Evolutionary conservation across 2,113 vertebrate species (phyloP), one percentile per base, ranked within the genome.

Genomic region (Cephalopterus ornatus): DNA sequence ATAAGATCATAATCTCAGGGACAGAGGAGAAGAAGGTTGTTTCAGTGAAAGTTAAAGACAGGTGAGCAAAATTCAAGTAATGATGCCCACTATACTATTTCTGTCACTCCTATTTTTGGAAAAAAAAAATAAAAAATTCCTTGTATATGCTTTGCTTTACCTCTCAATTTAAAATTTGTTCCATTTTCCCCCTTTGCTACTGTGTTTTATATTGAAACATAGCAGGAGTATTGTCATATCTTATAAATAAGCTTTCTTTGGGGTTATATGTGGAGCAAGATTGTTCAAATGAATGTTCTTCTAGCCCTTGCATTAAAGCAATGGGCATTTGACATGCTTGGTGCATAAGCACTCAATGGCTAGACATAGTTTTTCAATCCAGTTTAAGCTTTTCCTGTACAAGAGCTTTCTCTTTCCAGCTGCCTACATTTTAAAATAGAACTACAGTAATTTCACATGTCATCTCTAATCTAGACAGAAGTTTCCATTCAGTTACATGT

Each of bases 311-410:
- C 96, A 88, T 93, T 89, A 95, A 72, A 96, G 78, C 55, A 94
- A 88, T 89, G 66, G 84, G 28, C 93, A 95, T 95, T 95, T 97
- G 81, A 96, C 76, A 86, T 95, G 84, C 88, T 96, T 19, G 6
- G 49, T 74, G 71, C 77, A 89, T 92, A 93, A 95, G 47, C 76
- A 83, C 52, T 91, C 95, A 46, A 42, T 86, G 93, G 97, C 95
- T 97, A 95, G 96, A 97, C 95, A 80, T 23, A 79, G 42, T 70
- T 88, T 96, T 97, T 97, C 79, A 87, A 92, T 92, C 21, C 75
- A 92, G 46, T 96, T 96, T 96, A 92, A 89, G 59, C 41, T 89
- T 94, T 88, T 91, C 35, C 56, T 81, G 26, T 50, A 75, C 62
- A 71, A 80, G 21, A 93, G 81, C 55, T 52, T 92, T 76, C 59